Percentiles rank a stretch among this genome's conserved stretches.
Conservation (phyloP, 2,113 vertebrate species). For the Saccopteryx bilineata region DNA sequence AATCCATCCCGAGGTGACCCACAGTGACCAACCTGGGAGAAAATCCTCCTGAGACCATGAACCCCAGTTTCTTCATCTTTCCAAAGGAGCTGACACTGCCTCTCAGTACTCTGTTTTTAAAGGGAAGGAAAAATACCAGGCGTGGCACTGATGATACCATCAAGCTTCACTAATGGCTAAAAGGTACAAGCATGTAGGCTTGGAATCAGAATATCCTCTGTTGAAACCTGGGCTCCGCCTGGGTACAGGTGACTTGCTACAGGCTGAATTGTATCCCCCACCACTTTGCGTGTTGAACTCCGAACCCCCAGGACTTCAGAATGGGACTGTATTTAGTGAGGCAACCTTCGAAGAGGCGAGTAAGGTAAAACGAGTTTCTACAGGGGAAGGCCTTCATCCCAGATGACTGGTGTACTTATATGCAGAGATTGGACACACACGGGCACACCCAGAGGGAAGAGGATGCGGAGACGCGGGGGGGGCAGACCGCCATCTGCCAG, state of each 20-base stretch:
- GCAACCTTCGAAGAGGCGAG: neutral
- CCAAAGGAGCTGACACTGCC: neutral
- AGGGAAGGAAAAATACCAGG: neutral
- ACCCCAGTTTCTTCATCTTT: neutral
- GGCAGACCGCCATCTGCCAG: fast-evolving
- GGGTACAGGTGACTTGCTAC: neutral
- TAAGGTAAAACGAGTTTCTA: neutral
- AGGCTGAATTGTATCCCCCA: neutral
- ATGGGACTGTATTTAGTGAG: neutral
- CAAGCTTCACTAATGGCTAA: neutral
- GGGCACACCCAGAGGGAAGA: neutral
- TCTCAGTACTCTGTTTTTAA: neutral
- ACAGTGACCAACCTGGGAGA: neutral
- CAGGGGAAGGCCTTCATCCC: neutral
- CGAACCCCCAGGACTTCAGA: neutral
- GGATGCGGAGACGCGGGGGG: fast-evolving
- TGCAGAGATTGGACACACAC: neutral
- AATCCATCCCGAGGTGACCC: neutral
- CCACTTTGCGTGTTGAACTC: neutral
- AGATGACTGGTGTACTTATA: too few species aligned
- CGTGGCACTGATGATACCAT: neutral
- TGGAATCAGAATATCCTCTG: neutral
- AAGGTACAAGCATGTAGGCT: neutral
- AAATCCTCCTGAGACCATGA: neutral
- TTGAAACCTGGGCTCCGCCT: neutral